Conservation (phyloP, 2,888 invertebrate genomes). For the Dorcus hopei region DNA sequence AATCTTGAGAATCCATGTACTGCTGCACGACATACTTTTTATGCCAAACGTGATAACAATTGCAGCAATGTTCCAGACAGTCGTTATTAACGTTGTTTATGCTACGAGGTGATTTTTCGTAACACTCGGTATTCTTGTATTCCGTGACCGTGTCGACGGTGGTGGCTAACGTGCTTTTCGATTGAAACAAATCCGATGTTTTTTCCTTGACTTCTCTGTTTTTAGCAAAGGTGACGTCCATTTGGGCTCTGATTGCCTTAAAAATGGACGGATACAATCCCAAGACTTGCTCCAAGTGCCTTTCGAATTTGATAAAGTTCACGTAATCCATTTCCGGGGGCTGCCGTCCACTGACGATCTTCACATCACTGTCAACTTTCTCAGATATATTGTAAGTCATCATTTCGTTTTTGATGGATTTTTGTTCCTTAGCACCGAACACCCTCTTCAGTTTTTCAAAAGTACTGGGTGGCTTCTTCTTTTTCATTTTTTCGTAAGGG, state of each 20-base stretch:
- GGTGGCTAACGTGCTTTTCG: conserved; percentile 12
- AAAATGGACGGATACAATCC: conserved; percentile 15
- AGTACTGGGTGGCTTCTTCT: conserved; percentile 1
- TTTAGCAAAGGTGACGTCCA: conserved; percentile 9
- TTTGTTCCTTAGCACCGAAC: conserved; percentile 2
- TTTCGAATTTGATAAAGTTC: conserved; percentile 12
- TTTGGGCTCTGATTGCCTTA: conserved; percentile 15
- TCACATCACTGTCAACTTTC: not conserved
- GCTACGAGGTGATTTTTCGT: not conserved
- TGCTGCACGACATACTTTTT: not conserved
- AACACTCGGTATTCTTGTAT: conserved; percentile 11
- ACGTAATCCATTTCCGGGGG: conserved; percentile 10
- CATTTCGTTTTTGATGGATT: not conserved
- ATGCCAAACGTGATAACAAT: not conserved
- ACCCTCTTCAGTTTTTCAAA: conserved; percentile 3
- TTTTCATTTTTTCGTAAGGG: not conserved
- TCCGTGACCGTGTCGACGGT: conserved; percentile 14
- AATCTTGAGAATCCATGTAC: not conserved
- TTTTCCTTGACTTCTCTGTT: conserved; percentile 4
- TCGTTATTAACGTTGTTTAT: not conserved
- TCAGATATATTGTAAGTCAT: not conserved
- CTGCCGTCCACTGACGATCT: not conserved
- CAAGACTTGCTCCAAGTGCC: conserved; percentile 14
- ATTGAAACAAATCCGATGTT: conserved; percentile 7
- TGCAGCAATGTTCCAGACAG: not conserved